Evolutionary conservation across 2,797 vertebrate genomes (phyloP).

Genomic region (Luscinia luscinia): DNA sequence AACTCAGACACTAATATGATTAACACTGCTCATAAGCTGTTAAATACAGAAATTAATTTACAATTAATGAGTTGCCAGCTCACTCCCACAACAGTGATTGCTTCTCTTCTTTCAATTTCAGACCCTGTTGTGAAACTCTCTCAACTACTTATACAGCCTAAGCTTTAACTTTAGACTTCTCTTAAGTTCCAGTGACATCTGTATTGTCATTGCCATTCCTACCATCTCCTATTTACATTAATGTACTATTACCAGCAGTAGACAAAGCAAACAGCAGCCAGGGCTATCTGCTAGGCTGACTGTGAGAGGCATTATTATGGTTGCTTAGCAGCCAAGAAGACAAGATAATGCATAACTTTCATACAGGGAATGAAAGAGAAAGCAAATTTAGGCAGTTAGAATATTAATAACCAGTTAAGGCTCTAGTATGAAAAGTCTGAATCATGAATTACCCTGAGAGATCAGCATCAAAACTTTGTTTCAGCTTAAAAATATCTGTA

Average conservation of each 20-base stretch:
- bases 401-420: not conserved
- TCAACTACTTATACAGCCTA: not conserved
- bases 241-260: not conserved
- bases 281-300: not conserved
- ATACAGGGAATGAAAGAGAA: not conserved
- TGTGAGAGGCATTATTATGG: not conserved
- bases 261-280: not conserved
- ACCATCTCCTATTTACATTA: not conserved
- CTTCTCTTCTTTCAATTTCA: not conserved
- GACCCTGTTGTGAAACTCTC: not conserved
- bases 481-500: not conserved
- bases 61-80: not conserved
- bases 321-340: slow-evolving; percentile 21
- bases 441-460: not conserved
- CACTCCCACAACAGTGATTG: not conserved
- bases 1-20: slow-evolving; percentile 1
- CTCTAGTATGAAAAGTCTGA: not conserved
- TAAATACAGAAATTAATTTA: slow-evolving; percentile 31
- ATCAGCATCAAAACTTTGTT: not conserved
- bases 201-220: not conserved
- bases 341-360: not conserved
- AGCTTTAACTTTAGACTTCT: not conserved
- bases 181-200: not conserved
- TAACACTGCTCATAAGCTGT: not conserved
- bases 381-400: not conserved